Base-by-base conservation (phyloP, 2,113 vertebrate species). In the Siphamia tubifer region DNA sequence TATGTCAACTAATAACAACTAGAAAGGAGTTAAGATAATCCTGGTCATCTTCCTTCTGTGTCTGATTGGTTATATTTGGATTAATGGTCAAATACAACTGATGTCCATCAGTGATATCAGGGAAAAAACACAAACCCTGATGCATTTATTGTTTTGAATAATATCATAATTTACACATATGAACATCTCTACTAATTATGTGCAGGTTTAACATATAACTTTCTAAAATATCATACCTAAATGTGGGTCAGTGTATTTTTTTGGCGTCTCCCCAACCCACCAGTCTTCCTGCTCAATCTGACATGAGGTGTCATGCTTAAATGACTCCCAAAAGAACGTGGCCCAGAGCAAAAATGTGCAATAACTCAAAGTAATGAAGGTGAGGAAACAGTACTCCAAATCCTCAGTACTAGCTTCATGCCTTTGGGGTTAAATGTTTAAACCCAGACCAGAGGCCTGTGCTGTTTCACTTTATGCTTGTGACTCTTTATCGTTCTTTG, bases 361-460 rank as follows among this genome's bases (percentile, higher is more conserved):
- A 10, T 27, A 67, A 63, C 28, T 36, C 42, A 55, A 31, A 42
- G 16, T 11, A 20, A 28, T 19, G 24, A 45, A 53, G 23, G n/a
- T 31, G 40, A 35, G 4, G 24, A 56, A 38, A 25, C 19, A 17
- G 24, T 48, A 30, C 36, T 31, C n/a, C n/a, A 5, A 24, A 45
- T 45, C 38, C 6, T 16, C 25, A 4, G 13, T 31, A n/a, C n/a
- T 27, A 35, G 30, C 20, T 61, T 21, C 28, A 24, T n/a, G 17
- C 20, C 16, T 12, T 24, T 30, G 11, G 39, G 55, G n/a, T n/a
- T n/a, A n/a, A n/a, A n/a, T 17, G 71, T 82, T 60, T 30, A 42
- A 54, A 21, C 20, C 4, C 40, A 28, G 35, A 31, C 16, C 57
- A 4, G 11, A n/a, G 7, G 24, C 44, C 39, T 42, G 24, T 5